Evolutionary conservation across 1,140 invertebrate species (phyloP).

Genomic region (Lerema accius): DNA sequence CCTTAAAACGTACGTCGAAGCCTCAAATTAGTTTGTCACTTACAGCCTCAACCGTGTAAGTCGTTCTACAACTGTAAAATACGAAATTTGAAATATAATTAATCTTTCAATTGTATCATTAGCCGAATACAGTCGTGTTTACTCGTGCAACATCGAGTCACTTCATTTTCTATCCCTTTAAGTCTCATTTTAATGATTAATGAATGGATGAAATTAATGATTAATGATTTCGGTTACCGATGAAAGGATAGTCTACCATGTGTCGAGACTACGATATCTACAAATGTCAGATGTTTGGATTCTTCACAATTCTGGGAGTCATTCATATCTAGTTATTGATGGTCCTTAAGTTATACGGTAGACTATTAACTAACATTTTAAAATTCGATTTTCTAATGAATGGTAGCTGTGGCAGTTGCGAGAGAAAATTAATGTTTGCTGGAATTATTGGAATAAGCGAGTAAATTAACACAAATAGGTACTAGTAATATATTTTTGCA

Average conservation of each 20-base stretch:
- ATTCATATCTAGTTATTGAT: constrained; percentile 71
- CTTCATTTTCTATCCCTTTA: constrained; percentile 80
- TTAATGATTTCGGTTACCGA: constrained; percentile 64
- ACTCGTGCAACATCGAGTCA: constrained; percentile 67
- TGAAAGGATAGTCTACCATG: constrained; percentile 70
- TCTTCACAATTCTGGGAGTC: constrained; percentile 70
- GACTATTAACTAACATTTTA: constrained; percentile 15
- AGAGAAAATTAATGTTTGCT: not conserved
- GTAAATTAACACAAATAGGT: not conserved
- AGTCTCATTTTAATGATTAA: constrained; percentile 80
- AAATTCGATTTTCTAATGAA: constrained; percentile 1
- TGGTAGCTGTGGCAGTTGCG: constrained; percentile 1
- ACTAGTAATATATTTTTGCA: too few species aligned
- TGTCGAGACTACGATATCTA: constrained; percentile 52
- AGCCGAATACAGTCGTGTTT: constrained; percentile 67
- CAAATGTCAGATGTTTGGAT: constrained; percentile 62
- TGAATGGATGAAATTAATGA: constrained; percentile 67
- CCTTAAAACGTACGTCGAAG: constrained; percentile 7
- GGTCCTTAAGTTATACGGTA: constrained; percentile 48
- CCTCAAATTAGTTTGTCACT: constrained; percentile 20
- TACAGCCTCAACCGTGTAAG: constrained; percentile 31
- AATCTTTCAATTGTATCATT: constrained; percentile 79
- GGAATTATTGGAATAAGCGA: not conserved
- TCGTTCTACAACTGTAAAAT: constrained; percentile 62
- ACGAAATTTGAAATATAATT: constrained; percentile 66